Conservation (phyloP, 2,888 invertebrate genomes). For the Mechanitis messenoides region DNA sequence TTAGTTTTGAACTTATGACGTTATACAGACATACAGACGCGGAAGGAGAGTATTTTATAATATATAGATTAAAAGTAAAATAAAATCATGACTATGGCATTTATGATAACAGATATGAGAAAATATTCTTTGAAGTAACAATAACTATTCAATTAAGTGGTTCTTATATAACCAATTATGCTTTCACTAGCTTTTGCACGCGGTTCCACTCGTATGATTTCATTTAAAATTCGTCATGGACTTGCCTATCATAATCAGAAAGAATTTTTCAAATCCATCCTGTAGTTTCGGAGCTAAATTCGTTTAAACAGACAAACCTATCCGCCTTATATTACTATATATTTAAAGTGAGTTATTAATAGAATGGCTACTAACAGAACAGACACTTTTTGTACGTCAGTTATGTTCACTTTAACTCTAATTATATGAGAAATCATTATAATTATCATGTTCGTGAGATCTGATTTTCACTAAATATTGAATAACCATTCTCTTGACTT, state of each 20-base stretch:
- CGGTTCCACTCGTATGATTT: no score
- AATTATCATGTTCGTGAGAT: constrained; percentile 39
- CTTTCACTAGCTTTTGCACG: background rate
- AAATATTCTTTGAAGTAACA: background rate
- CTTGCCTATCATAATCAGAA: no score
- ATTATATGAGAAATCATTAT: constrained; percentile 55
- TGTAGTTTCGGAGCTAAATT: no score
- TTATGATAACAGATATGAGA: background rate
- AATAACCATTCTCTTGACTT: constrained; percentile 48
- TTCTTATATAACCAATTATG: constrained; percentile 1
- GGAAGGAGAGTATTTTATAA: no score
- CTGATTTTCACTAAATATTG: constrained; percentile 58
- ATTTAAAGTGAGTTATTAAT: background rate
- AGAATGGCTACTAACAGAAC: constrained; percentile 29
- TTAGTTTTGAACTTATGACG: no score
- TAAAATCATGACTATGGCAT: no score
- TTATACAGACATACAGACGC: no score
- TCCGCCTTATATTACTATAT: no score
- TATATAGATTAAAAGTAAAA: no score
- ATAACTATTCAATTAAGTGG: background rate
- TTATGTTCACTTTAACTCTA: constrained; percentile 50
- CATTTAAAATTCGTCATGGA: no score
- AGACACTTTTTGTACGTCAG: constrained; percentile 34
- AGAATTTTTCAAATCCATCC: no score
- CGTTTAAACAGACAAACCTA: no score